phyloP scores from a whole-genome alignment of 2,113 vertebrate species.

The Poecile atricapillus region DNA sequence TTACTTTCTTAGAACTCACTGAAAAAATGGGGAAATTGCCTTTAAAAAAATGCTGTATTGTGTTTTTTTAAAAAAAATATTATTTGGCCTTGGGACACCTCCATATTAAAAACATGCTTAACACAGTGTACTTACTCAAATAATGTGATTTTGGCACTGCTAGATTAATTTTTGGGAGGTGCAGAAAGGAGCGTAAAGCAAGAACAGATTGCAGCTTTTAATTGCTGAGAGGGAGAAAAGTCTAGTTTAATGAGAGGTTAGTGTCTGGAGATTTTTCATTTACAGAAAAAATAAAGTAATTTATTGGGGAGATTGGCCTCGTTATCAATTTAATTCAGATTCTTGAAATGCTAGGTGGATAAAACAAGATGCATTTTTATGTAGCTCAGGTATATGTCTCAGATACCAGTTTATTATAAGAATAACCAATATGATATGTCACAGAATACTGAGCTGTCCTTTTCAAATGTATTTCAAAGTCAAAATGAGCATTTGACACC shows the following conservation, averaged over 20 bases:
- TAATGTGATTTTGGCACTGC: not conserved
- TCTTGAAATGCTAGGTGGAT: not conserved
- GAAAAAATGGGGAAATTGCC: not conserved
- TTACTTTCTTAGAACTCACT: not conserved
- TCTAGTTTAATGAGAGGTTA: not conserved
- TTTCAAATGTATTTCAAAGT: not conserved
- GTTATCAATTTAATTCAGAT: not conserved
- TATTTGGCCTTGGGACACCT: not conserved
- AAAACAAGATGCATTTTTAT: not conserved
- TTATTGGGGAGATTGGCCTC: not conserved
- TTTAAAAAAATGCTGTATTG: not conserved
- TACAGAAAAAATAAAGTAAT: not conserved
- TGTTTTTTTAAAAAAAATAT: not conserved
- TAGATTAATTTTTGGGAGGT: not conserved
- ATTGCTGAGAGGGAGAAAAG: not conserved
- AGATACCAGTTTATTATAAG: not conserved
- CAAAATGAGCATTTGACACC: not conserved
- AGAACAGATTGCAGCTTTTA: not conserved
- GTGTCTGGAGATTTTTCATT: not conserved
- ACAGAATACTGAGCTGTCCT: not conserved
- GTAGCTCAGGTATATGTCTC: not conserved
- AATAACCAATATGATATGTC: not conserved
- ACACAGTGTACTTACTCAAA: not conserved
- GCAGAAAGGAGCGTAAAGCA: not conserved
- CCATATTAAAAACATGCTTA: not conserved